Evolutionary conservation across 2,113 vertebrate species (phyloP).

Genomic region (Brachyistius frenatus): DNA sequence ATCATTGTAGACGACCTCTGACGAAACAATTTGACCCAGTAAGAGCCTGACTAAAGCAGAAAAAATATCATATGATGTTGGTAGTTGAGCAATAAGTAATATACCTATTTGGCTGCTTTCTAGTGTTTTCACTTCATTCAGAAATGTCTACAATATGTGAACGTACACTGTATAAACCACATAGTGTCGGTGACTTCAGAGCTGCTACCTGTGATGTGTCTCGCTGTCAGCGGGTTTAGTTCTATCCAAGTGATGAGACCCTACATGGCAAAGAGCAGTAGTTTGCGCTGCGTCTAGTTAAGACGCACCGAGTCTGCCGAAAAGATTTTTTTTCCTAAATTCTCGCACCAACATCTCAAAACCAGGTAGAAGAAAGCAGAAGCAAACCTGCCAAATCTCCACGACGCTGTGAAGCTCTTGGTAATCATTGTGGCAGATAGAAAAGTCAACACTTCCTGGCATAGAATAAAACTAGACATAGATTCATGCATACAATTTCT

Average conservation of each 20-base stretch:
- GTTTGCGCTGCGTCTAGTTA: neutral
- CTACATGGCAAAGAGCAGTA: constrained; percentile 23
- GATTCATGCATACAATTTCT: constrained; percentile 45
- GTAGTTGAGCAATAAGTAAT: neutral
- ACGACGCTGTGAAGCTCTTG: constrained; percentile 33
- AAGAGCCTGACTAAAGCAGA: neutral
- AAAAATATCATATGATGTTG: neutral
- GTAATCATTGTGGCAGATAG: constrained; percentile 67
- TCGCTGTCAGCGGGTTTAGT: constrained; percentile 28
- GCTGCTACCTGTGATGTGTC: constrained; percentile 7
- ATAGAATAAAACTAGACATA: constrained; percentile 40
- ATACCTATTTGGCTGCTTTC: neutral
- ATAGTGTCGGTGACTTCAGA: neutral
- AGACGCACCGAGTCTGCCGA: neutral
- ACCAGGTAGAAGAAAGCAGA: constrained; percentile 39
- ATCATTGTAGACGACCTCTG: no score
- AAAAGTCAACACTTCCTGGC: constrained; percentile 59
- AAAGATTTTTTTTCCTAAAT: constrained; percentile 6
- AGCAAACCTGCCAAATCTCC: constrained; percentile 34
- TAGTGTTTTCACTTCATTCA: neutral
- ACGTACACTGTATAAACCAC: neutral
- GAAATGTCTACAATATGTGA: neutral
- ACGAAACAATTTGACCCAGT: no score
- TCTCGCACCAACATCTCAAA: constrained; percentile 47
- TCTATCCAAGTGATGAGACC: constrained; percentile 11